phyloP scores from a whole-genome alignment of 2,113 vertebrate species.

The Serilophus lunatus region DNA sequence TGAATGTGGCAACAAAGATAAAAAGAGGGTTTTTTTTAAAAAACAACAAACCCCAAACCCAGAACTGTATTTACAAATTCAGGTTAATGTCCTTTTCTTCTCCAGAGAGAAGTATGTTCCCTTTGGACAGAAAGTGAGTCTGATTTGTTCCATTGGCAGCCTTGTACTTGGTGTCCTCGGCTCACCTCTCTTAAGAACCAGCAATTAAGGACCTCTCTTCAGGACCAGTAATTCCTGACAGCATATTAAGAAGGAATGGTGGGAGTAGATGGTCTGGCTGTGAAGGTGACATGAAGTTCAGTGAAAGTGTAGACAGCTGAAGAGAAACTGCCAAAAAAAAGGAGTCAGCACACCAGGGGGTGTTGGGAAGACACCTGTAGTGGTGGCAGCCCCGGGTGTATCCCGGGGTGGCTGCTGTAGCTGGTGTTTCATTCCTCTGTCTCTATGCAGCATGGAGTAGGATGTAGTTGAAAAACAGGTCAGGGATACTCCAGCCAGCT shows the following conservation, averaged over 20 bases:
- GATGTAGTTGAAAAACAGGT: neutral
- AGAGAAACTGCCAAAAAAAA: neutral
- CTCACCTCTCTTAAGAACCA: neutral
- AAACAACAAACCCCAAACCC: neutral
- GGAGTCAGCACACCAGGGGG: neutral
- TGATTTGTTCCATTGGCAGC: neutral
- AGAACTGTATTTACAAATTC: neutral
- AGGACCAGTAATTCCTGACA: neutral
- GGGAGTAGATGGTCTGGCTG: neutral
- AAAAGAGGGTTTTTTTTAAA: neutral
- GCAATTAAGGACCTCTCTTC: neutral
- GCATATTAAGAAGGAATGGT: neutral
- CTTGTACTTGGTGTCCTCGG: neutral
- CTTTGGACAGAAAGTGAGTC: neutral
- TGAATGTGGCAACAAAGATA: neutral
- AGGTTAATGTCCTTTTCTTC: neutral
- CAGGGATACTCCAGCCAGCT: neutral
- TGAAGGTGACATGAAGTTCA: neutral
- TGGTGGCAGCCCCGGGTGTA: accelerated
- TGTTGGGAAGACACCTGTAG: neutral
- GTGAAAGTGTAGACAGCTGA: neutral
- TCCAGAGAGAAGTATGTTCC: neutral
- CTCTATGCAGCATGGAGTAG: accelerated
- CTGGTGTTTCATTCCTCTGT: neutral
- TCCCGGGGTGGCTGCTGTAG: neutral